These are phyloP conservation scores for Xenopus laevis DNA, from an alignment of 2,113 vertebrate species.

Conservation along the genomic window DNA sequence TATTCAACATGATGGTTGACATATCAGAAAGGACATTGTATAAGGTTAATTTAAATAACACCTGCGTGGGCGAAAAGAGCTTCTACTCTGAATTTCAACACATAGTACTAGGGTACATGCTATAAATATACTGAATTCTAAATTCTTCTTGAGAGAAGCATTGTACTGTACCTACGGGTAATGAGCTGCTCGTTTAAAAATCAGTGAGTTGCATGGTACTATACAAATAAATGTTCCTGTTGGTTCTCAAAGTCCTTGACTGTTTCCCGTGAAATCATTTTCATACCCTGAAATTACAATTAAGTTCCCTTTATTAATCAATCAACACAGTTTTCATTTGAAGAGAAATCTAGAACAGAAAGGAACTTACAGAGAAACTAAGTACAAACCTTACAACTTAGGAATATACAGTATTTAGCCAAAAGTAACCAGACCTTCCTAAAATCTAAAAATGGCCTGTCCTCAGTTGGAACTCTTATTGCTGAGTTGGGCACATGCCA, in stretches of 20 bases:
- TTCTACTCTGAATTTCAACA: neutral
- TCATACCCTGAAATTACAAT: neutral
- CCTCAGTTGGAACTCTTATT: too few relatives aligned
- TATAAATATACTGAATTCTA: too few relatives aligned
- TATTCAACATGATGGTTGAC: too few relatives aligned
- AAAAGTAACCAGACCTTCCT: too few relatives aligned
- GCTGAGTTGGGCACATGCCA: too few relatives aligned
- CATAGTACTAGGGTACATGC: too few relatives aligned
- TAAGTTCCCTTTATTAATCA: neutral
- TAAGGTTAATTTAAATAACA: conserved; percentile 11
- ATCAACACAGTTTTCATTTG: neutral
- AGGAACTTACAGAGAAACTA: too few relatives aligned
- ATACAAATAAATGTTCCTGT: neutral
- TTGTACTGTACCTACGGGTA: neutral
- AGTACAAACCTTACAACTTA: too few relatives aligned
- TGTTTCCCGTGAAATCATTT: neutral
- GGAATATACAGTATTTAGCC: too few relatives aligned
- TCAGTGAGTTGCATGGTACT: neutral
- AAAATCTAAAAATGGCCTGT: too few relatives aligned
- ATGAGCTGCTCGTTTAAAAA: neutral
- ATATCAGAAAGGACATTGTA: neutral
- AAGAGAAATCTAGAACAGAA: neutral
- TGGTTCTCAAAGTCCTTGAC: neutral
- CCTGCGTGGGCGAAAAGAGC: conserved; percentile 8
- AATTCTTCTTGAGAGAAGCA: neutral